These are phyloP conservation scores for Orussus abietinus DNA, from an alignment of 1,140 invertebrate species.

Conservation along the genomic window DNA sequence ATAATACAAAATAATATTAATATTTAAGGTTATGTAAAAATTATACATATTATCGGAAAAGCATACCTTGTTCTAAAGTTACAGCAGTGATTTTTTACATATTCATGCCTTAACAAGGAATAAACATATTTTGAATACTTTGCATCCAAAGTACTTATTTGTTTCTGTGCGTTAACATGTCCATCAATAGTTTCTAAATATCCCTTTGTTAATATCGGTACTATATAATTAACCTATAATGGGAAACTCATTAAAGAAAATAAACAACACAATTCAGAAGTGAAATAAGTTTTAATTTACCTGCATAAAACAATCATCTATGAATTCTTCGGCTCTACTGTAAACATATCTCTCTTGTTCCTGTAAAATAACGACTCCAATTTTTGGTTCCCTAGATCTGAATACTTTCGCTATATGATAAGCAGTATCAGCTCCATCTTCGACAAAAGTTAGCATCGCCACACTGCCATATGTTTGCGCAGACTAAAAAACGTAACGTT, in stretches of 20 bases:
- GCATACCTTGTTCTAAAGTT: conserved; percentile 38
- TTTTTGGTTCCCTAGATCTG: conserved; percentile 31
- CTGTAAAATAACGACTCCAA: conserved; percentile 39
- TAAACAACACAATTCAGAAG: conserved; percentile 1
- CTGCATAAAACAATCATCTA: conserved; percentile 41
- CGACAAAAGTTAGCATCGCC: conserved; percentile 38
- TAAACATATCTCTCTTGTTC: conserved; percentile 39
- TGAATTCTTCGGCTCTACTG: conserved; percentile 34
- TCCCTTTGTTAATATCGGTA: conserved; percentile 37
- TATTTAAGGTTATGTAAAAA: too few relatives aligned
- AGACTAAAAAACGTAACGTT: conserved; percentile 7
- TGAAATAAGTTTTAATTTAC: conserved; percentile 14
- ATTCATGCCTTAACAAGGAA: conserved; percentile 35
- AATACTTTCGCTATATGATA: conserved; percentile 31
- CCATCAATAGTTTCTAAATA: conserved; percentile 24
- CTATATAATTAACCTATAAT: conserved; percentile 35
- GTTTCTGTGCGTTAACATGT: conserved; percentile 13
- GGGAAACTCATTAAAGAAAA: conserved; percentile 1
- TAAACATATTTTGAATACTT: conserved; percentile 42
- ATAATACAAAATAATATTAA: background rate
- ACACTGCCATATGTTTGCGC: conserved; percentile 25
- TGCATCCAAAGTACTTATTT: conserved; percentile 26
- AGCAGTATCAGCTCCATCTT: conserved; percentile 26
- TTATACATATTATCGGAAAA: background rate
- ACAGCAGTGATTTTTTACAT: conserved; percentile 29